phyloP scores from a whole-genome alignment of 2,888 invertebrate species.

The Listrodromus nycthemerus region DNA sequence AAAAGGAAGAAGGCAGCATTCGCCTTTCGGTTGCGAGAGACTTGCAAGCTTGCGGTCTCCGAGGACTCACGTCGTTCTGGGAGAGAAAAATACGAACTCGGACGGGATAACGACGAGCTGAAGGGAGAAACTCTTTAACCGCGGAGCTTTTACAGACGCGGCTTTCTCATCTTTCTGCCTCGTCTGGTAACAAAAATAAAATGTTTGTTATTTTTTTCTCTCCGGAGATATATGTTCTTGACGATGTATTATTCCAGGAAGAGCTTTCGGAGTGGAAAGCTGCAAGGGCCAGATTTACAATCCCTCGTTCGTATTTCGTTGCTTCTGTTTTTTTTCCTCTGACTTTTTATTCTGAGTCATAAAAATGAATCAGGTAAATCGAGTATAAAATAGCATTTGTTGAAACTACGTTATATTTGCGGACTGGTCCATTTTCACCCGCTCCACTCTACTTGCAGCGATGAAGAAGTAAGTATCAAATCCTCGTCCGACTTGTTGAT shows the following conservation, averaged over 20 bases:
- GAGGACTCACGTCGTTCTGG: constrained; percentile 35
- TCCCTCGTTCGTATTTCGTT: no score
- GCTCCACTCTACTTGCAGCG: no score
- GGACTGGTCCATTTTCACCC: no score
- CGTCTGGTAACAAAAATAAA: not conserved
- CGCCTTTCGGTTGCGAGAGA: constrained; percentile 31
- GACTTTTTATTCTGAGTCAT: no score
- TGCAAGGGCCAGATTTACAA: constrained; percentile 34
- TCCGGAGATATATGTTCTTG: constrained; percentile 23
- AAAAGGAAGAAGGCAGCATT: not conserved
- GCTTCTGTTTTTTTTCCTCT: no score
- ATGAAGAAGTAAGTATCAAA: no score
- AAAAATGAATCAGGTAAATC: no score
- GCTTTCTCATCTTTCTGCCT: constrained; percentile 2
- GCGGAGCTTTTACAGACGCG: not conserved
- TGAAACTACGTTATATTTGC: no score
- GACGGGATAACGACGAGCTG: constrained; percentile 29
- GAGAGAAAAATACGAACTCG: constrained; percentile 43
- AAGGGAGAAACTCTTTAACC: constrained; percentile 7
- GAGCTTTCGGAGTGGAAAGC: constrained; percentile 29
- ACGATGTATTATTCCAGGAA: constrained; percentile 1
- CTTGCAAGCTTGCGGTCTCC: constrained; percentile 43
- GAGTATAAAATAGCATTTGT: no score
- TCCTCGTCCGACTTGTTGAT: no score
- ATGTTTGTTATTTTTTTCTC: not conserved